Evolutionary conservation across 2,888 invertebrate genomes (phyloP).

Genomic region (Lasioglossum pauxillum): DNA sequence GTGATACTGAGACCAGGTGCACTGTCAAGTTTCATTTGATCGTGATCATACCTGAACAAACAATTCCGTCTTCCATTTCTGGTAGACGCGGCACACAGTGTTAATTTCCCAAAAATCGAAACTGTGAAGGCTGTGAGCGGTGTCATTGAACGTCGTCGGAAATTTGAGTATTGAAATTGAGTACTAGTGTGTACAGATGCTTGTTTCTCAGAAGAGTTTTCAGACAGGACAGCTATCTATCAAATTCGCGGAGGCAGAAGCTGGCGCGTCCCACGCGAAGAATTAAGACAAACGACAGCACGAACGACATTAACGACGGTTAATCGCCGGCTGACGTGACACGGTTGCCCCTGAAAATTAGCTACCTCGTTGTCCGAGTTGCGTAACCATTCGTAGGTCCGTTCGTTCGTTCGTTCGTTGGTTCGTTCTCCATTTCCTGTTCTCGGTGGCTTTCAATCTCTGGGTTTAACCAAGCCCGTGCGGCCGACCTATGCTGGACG

Average conservation of each 20-base stretch:
- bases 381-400: not conserved
- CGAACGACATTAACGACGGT: not conserved
- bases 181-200: not conserved
- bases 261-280: slow-evolving; percentile 18
- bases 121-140: too few species aligned
- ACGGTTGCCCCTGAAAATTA: slow-evolving; percentile 23
- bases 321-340: slow-evolving; percentile 38
- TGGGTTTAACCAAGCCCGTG: slow-evolving; percentile 42
- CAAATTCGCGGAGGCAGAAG: not conserved
- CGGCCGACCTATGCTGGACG: not conserved
- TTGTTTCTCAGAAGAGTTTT: not conserved
- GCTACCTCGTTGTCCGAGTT: slow-evolving; percentile 12
- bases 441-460: slow-evolving; percentile 42
- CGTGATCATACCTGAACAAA: too few species aligned
- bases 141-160: not conserved
- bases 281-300: slow-evolving; percentile 22
- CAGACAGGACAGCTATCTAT: not conserved
- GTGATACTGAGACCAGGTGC: not conserved
- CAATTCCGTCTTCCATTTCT: too few species aligned
- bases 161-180: too few species aligned
- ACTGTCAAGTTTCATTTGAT: too few species aligned
- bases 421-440: slow-evolving; percentile 26
- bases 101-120: too few species aligned
- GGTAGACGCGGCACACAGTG: too few species aligned
- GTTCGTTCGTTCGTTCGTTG: not conserved